Evolutionary conservation across 2,113 vertebrate genomes (phyloP).

Genomic region (Melanotaenia duboulayi): DNA sequence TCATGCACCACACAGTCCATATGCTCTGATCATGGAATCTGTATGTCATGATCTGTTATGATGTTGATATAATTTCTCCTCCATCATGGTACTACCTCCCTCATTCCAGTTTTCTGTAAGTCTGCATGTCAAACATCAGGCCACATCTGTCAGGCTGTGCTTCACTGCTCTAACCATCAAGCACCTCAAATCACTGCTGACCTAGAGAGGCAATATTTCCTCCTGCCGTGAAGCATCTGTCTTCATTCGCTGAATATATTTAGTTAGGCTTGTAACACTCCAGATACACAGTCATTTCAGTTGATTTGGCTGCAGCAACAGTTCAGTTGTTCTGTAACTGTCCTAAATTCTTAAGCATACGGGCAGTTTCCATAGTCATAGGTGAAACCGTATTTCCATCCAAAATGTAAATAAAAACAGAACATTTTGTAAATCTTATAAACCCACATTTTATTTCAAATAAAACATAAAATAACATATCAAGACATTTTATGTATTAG

Average conservation of each 20-base stretch:
- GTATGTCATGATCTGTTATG: background rate
- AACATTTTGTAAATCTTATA: too few relatives aligned
- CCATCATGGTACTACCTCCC: background rate
- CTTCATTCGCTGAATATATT: background rate
- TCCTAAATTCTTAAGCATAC: too few relatives aligned
- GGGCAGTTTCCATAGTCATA: too few relatives aligned
- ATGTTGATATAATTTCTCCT: background rate
- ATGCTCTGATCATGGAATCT: conserved; percentile 14
- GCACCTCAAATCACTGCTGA: conserved; percentile 5
- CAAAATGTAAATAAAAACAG: too few relatives aligned
- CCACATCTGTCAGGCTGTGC: conserved; percentile 21
- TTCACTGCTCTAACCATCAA: background rate
- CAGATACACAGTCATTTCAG: background rate
- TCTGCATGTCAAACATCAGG: conserved; percentile 12
- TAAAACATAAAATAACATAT: too few relatives aligned
- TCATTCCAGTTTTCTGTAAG: background rate
- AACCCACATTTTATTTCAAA: too few relatives aligned
- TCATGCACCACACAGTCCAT: conserved; percentile 2
- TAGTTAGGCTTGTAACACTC: background rate
- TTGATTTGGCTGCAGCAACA: background rate
- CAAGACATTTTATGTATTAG: too few relatives aligned
- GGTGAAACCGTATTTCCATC: too few relatives aligned
- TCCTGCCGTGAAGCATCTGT: conserved; percentile 29
- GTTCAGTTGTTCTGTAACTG: background rate
- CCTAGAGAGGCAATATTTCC: conserved; percentile 12